These are phyloP conservation scores for Alethe diademata DNA, from an alignment of 2,113 vertebrate genomes.

Conservation along the genomic window DNA sequence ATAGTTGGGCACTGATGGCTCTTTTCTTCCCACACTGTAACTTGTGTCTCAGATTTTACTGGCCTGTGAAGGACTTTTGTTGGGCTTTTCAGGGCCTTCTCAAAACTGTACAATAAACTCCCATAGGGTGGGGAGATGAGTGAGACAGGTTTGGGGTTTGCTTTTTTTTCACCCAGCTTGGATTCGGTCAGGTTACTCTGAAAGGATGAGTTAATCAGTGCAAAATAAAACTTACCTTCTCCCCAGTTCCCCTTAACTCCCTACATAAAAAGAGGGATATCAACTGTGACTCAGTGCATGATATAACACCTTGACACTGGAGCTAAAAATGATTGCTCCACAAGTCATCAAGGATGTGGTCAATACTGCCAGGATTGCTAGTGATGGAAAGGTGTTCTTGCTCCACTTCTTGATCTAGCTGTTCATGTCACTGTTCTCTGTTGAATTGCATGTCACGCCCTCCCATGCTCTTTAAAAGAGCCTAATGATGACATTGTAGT, in stretches of 20 bases:
- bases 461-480: not conserved
- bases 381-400: not conserved
- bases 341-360: not conserved
- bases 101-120: not conserved
- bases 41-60: not conserved
- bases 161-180: not conserved
- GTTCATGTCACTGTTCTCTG: not conserved
- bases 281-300: accelerated
- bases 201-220: not conserved
- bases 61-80: not conserved
- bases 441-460: not conserved
- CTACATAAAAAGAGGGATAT: not conserved
- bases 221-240: not conserved
- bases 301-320: not conserved
- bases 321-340: not conserved
- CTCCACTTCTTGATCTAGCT: not conserved
- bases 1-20: not conserved
- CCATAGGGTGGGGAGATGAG: not conserved
- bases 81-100: not conserved
- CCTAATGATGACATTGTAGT: not conserved
- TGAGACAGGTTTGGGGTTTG: not conserved
- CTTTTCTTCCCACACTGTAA: not conserved
- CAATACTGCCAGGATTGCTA: not conserved
- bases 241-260: not conserved
- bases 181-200: not conserved